Evolutionary conservation across 2,797 vertebrate genomes (phyloP).

Genomic region (Microcaecilia unicolor): DNA sequence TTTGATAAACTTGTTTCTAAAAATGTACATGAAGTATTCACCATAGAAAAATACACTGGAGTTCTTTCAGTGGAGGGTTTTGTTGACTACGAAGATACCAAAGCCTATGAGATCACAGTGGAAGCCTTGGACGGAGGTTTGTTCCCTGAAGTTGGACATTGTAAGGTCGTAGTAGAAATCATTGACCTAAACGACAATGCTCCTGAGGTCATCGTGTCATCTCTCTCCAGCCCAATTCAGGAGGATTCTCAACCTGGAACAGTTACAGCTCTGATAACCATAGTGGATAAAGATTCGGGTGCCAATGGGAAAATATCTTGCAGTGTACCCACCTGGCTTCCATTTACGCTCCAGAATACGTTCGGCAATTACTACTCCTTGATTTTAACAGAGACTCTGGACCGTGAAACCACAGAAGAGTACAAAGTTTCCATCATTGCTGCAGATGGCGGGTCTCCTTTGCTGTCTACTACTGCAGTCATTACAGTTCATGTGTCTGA

Average conservation of each 20-base stretch:
- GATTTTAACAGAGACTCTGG: slow-evolving; percentile 8
- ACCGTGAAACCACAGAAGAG: slow-evolving; percentile 17
- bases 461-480: slow-evolving; percentile 19
- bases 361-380: slow-evolving; percentile 19
- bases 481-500: slow-evolving; percentile 17
- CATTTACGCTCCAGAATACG: slow-evolving; percentile 32
- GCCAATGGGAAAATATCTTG: slow-evolving; percentile 50
- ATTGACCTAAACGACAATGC: slow-evolving; percentile 22
- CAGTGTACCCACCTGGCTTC: slow-evolving; percentile 41
- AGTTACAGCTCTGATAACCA: slow-evolving; percentile 21
- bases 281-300: slow-evolving; percentile 24
- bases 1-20: slow-evolving; percentile 45
- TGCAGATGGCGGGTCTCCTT: slow-evolving; percentile 23
- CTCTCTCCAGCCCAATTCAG: slow-evolving; percentile 4
- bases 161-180: slow-evolving; percentile 6
- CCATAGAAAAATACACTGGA: slow-evolving; percentile 19
- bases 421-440: slow-evolving; percentile 31
- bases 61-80: neutral
- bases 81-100: neutral
- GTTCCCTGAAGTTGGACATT: slow-evolving; percentile 1
- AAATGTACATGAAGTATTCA: slow-evolving; percentile 29
- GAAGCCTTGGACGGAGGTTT: neutral
- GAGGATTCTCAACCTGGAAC: slow-evolving; percentile 10
- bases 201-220: slow-evolving; percentile 15
- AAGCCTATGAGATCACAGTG: neutral